Base-by-base conservation (phyloP, 1,140 invertebrate genomes). In the Vanessa atalanta region DNA sequence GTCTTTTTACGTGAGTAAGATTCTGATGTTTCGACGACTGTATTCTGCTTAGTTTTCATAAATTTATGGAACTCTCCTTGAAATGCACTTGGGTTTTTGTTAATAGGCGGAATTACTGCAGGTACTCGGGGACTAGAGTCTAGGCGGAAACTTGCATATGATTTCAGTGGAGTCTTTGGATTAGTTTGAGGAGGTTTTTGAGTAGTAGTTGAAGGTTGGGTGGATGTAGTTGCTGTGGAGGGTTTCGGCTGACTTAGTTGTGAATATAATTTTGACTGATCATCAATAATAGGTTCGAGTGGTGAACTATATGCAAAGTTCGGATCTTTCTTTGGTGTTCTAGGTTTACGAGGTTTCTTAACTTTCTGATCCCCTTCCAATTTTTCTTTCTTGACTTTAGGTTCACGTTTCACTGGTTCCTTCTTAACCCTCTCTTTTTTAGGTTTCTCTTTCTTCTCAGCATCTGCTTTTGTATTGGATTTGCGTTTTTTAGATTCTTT, bases 31-130 rank as follows among this genome's bases (percentile, higher is more conserved):
- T 48, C 48, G 47, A 31, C 0, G 15, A 60, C 31, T 2, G 14
- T 61, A 47, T 47, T 70, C 37, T 73, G 70, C n/a, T 80, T 76
- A 7, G 47, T 72, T 9, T 72, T 69, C 86, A 91, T 90, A 43
- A 92, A 92, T 75, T 90, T 91, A 43, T 88, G 83, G 55, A 92
- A 92, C 79, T 92, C 90, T 0, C 82, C 83, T 75, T 89, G 81
- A 65, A 92, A 92, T 12, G 88, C 88, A 57, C 81, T 89, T 0
- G 87, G 88, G 50, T 89, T 85, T 72, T 90, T 89, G 51, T 90
- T 86, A 4, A 90, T 80, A 0, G 90, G 85, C 15, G 78, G 78
- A 9, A 89, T 15, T 5, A 84, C 70, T 43, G 80, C 71, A 7
- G 84, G 84, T 60, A 85, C 78, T 51, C 86, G 70, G 15, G 75